phyloP scores from a whole-genome alignment of 2,797 vertebrate genomes.

The Sebastes vulpes region DNA sequence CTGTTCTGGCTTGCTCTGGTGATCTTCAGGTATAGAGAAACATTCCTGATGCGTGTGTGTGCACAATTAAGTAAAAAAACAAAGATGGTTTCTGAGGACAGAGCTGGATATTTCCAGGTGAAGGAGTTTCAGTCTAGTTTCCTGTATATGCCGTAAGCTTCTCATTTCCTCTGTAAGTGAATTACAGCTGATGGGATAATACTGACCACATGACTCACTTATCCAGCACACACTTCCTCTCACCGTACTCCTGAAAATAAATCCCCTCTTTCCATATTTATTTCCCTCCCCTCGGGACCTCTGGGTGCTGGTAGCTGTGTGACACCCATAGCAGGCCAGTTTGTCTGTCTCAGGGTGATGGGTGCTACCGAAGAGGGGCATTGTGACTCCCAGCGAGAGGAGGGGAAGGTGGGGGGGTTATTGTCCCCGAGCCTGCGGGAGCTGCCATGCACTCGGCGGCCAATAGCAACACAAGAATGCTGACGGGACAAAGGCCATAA shows the following conservation, averaged over 20 bases:
- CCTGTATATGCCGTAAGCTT: constrained; percentile 36
- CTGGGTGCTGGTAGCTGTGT: constrained; percentile 43
- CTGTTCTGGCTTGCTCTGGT: constrained; percentile 79
- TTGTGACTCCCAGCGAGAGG: constrained; percentile 68
- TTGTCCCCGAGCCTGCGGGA: constrained; percentile 77
- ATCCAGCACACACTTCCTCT: constrained; percentile 42
- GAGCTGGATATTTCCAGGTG: constrained; percentile 33
- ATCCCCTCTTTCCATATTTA: constrained; percentile 20
- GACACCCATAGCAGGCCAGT: constrained; percentile 43
- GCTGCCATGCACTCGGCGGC: constrained; percentile 78
- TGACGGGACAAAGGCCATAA: constrained; percentile 84
- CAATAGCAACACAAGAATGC: constrained; percentile 81
- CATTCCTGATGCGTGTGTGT: constrained; percentile 70
- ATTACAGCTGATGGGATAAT: constrained; percentile 65
- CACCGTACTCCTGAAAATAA: constrained; percentile 15
- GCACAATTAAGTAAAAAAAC: constrained; percentile 44
- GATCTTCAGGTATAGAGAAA: constrained; percentile 42
- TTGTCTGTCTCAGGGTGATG: constrained; percentile 65
- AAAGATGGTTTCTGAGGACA: constrained; percentile 32
- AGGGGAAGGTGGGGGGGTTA: constrained; percentile 52
- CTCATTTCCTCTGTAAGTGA: constrained; percentile 64
- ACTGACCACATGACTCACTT: constrained; percentile 64
- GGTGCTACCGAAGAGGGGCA: constrained; percentile 64
- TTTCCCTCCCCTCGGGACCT: constrained; percentile 5
- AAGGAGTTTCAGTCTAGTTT: constrained; percentile 22